phyloP scores from a whole-genome alignment of 2,888 invertebrate species.

The Carpatolechia fugitivella region DNA sequence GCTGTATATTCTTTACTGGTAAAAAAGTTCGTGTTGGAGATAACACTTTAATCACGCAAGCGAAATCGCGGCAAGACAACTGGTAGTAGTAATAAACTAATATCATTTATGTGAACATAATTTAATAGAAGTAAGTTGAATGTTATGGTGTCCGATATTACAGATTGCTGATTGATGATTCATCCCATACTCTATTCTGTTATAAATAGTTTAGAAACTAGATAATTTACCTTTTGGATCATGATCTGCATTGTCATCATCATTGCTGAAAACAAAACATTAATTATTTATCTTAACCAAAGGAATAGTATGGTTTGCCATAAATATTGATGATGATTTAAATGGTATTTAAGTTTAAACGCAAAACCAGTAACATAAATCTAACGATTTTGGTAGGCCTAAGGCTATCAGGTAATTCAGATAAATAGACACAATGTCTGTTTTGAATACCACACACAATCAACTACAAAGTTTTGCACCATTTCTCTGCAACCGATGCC shows the following conservation, averaged over 20 bases:
- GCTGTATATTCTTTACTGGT: too few relatives aligned
- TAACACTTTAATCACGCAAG: too few relatives aligned
- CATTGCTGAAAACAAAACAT: constrained; percentile 63
- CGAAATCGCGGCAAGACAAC: too few relatives aligned
- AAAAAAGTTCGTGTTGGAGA: too few relatives aligned
- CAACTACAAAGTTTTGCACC: constrained; percentile 80
- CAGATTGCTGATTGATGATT: too few relatives aligned
- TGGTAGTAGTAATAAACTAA: too few relatives aligned
- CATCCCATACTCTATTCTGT: background rate
- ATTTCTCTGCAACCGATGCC: constrained; percentile 39
- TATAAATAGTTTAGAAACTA: background rate
- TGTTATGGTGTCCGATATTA: too few relatives aligned
- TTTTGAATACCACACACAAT: constrained; percentile 27
- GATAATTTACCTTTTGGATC: constrained; percentile 54
- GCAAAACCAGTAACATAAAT: background rate
- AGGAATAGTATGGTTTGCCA: background rate
- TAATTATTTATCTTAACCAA: background rate
- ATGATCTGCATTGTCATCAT: constrained; percentile 57
- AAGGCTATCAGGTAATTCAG: background rate
- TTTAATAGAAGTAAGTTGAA: too few relatives aligned
- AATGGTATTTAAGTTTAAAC: background rate
- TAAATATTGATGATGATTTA: background rate
- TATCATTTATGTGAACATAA: too few relatives aligned
- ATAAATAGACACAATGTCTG: background rate
- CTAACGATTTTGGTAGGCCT: background rate